Conservation (phyloP, 2,888 invertebrate genomes). For the Tinea semifulvella region DNA sequence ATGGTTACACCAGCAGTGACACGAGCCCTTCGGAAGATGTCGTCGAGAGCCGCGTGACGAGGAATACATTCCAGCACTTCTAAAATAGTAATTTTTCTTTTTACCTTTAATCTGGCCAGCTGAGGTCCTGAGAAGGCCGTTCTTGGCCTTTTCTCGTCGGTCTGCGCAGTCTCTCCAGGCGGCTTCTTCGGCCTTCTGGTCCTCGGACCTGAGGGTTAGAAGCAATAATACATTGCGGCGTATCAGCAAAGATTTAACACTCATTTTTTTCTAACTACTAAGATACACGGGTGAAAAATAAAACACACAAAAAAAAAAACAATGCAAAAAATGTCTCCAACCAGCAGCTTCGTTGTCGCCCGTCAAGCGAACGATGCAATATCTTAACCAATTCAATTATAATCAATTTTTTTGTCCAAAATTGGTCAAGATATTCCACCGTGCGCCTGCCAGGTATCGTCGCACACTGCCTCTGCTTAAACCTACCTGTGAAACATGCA, state of each 20-base stretch:
- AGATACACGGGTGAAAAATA: slow-evolving; percentile 19
- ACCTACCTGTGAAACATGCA: no score
- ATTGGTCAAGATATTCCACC: slow-evolving; percentile 66
- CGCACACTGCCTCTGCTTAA: neutral
- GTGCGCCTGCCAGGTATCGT: slow-evolving; percentile 34
- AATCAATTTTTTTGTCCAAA: slow-evolving; percentile 33
- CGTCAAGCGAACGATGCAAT: slow-evolving; percentile 61
- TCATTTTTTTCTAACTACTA: slow-evolving; percentile 15
- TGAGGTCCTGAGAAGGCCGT: slow-evolving; percentile 97
- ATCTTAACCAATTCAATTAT: slow-evolving; percentile 63
- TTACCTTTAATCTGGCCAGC: slow-evolving; percentile 83
- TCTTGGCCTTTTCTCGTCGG: slow-evolving; percentile 90
- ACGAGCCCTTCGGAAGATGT: no score
- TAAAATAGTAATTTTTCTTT: neutral
- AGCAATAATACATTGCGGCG: no score
- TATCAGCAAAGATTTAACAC: no score
- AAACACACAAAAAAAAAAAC: slow-evolving; percentile 18
- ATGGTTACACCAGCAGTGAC: no score
- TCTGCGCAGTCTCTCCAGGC: slow-evolving; percentile 37
- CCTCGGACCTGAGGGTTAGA: slow-evolving; percentile 58
- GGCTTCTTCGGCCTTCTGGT: slow-evolving; percentile 66
- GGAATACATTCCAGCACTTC: no score
- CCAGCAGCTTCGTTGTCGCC: slow-evolving; percentile 25
- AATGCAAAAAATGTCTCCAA: neutral
- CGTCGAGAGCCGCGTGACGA: no score